A percentile compares a stretch with the other conserved stretches of the same genome.
phyloP scores from a whole-genome alignment of 2,113 vertebrate genomes.

The Paramisgurnus dabryanus region DNA sequence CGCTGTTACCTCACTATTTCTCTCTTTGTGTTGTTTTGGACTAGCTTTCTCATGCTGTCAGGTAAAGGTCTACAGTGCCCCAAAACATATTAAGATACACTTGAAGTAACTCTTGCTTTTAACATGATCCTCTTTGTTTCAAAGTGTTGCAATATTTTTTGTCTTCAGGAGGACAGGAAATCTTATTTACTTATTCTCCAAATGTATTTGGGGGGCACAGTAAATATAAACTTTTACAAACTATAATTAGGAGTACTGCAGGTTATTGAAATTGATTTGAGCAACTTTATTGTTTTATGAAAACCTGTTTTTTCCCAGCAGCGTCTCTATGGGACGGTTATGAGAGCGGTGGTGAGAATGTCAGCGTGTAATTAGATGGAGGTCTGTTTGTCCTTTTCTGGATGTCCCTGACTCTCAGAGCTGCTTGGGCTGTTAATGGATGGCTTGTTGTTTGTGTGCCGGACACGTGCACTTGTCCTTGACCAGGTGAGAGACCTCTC shows the following conservation, averaged over 20 bases:
- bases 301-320: neutral
- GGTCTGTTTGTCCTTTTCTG: slow-evolving; percentile 25
- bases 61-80: neutral
- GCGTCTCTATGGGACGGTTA: neutral
- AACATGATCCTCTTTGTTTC: too few relatives aligned
- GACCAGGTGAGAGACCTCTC: neutral
- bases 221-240: neutral
- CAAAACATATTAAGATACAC: slow-evolving; percentile 6
- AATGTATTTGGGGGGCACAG: neutral
- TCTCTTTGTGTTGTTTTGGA: slow-evolving; percentile 21
- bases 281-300: neutral
- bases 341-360: slow-evolving; percentile 1
- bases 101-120: too few relatives aligned
- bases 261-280: neutral
- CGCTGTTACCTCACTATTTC: neutral
- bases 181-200: neutral
- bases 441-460: slow-evolving; percentile 13
- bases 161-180: too few relatives aligned
- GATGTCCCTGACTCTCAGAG: slow-evolving; percentile 21
- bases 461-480: neutral
- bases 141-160: too few relatives aligned
- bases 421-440: neutral
- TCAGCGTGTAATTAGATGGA: slow-evolving; percentile 18
- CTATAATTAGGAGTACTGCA: neutral
- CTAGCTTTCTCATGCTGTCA: neutral